Percentiles rank a stretch among this genome's conserved stretches.
Conservation (phyloP, 2,113 vertebrate species). For the Clarias magur region DNA sequence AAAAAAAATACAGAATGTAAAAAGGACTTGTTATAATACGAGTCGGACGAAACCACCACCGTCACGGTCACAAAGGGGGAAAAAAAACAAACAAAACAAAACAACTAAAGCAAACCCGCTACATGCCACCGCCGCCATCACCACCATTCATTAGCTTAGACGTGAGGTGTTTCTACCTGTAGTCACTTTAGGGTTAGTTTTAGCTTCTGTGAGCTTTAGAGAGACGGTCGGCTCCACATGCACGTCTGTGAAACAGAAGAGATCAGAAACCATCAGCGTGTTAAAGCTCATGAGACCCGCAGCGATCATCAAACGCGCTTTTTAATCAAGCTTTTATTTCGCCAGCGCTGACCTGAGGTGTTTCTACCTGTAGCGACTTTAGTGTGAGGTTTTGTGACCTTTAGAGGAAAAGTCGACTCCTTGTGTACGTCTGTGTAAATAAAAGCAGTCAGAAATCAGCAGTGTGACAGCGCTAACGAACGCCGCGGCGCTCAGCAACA, state of each 20-base stretch:
- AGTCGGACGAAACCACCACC: constrained; percentile 5
- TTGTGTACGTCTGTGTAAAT: too few relatives aligned
- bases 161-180: constrained; percentile 65
- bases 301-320: too few relatives aligned
- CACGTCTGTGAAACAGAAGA: constrained; percentile 70
- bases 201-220: constrained; percentile 26
- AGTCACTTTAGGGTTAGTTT: constrained; percentile 58
- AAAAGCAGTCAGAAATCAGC: too few relatives aligned
- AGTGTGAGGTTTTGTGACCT: too few relatives aligned
- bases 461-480: constrained; percentile 11
- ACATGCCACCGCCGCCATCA: neutral
- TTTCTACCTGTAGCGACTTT: too few relatives aligned
- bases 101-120: neutral
- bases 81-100: neutral
- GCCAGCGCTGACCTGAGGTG: too few relatives aligned
- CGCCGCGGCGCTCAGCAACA: too few relatives aligned
- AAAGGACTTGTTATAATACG: neutral
- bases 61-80: neutral
- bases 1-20: neutral
- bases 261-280: constrained; percentile 58
- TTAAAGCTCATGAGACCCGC: neutral
- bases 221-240: constrained; percentile 56
- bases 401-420: too few relatives aligned
- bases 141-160: neutral
- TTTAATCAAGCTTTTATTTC: neutral